Base-by-base conservation (phyloP, 2,888 invertebrate genomes). In the Andrena hattorfiana region DNA sequence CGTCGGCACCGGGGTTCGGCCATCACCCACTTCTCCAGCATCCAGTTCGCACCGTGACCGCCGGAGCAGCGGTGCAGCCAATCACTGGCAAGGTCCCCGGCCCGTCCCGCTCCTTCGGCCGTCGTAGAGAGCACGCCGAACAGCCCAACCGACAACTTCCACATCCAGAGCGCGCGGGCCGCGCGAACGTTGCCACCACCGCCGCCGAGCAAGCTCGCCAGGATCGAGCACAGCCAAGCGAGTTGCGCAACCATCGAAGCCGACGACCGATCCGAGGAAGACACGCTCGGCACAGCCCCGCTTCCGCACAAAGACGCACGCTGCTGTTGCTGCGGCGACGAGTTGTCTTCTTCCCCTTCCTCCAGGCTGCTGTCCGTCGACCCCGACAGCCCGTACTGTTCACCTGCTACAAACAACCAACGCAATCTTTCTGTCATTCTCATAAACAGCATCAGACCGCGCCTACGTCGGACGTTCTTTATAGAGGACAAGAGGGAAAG, bases 161-260 rank as follows among this genome's bases (percentile, higher is more conserved):
- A 76, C 49, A 85, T 76, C 83, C 85, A 81, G 35, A 85, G 79
- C 69, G 77, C 73, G 26, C 83, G 85, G 23, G 81, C 78, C 32
- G 82, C 83, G 80, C 87, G 83, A 82, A 83, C 85, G 90, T 88
- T 85, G 83, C 87, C 84, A 79, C 87, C 82, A 78, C 83, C 85
- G 90, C 88, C 84, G 83, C 87, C 75, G 83, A 89, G 86, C 91
- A 94, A 92, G 93, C 85, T 91, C 92, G 95, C 94, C 23, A 93
- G 76, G 91, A 93, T 90, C 92, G 93, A 94, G 90, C 93, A 92
- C 51, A 93, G 87, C 86, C 92, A 93, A 83, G 92, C 82, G 42
- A 91, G 85, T 51, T 88, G 90, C 73, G 90, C 80, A n/a, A 90
- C 23, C 26, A 64, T 28, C 59, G 83, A 70, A 7, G 71, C 32